These are phyloP conservation scores for Sciurus carolinensis DNA, from an alignment of 2,797 vertebrate species.

Conservation along the genomic window DNA sequence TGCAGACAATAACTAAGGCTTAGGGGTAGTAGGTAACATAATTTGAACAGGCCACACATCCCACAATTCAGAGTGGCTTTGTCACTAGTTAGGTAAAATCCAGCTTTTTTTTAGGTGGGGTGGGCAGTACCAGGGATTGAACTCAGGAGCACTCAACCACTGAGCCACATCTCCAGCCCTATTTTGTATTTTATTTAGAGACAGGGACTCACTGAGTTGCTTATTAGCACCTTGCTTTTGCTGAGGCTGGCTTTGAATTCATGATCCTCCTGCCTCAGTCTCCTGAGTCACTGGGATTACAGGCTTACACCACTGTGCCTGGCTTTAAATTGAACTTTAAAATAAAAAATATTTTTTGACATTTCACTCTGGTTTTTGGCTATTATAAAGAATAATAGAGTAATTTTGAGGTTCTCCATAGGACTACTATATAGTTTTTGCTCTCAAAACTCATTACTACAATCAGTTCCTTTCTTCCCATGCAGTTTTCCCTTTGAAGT, in stretches of 20 bases:
- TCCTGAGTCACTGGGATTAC: no score
- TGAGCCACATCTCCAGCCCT: no score
- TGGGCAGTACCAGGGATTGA: no score
- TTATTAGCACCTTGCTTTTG: no score
- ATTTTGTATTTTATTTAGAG: no score
- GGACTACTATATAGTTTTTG: background rate
- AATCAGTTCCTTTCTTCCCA: background rate
- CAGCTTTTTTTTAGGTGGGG: background rate
- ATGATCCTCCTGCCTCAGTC: no score
- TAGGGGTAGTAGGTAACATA: background rate
- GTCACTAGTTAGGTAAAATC: background rate
- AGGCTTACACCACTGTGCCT: no score
- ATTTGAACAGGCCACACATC: background rate
- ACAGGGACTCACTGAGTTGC: no score
- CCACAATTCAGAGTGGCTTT: background rate
- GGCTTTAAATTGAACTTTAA: background rate
- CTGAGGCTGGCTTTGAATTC: no score
- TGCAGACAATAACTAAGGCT: background rate
- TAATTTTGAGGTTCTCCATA: conserved; percentile 27
- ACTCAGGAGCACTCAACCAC: no score
- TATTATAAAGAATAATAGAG: conserved; percentile 1
- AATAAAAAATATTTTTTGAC: background rate
- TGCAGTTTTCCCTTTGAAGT: conserved; percentile 32
- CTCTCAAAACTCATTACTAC: conserved; percentile 34
- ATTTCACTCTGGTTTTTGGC: background rate